phyloP scores from a whole-genome alignment of 2,113 vertebrate species.

The Psittacula cyanocephala region DNA sequence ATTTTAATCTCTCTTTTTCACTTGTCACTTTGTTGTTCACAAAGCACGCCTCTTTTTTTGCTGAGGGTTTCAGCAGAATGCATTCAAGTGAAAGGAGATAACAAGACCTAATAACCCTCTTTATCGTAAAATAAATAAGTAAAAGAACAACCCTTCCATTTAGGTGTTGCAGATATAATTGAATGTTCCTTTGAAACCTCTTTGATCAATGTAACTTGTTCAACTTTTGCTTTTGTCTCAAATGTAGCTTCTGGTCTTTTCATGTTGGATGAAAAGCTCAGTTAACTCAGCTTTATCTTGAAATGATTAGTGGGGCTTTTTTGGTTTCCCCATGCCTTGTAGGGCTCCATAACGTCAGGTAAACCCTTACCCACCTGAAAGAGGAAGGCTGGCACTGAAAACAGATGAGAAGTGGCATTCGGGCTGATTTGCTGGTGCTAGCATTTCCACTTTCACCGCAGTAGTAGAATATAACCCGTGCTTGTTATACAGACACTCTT shows the following conservation, averaged over 20 bases:
- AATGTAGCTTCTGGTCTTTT: conserved; percentile 47
- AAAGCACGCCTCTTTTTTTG: conserved; percentile 11
- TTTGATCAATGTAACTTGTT: conserved; percentile 49
- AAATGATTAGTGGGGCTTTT: not conserved
- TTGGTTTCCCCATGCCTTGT: not conserved
- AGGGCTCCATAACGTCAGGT: not conserved
- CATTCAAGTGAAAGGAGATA: conserved; percentile 37
- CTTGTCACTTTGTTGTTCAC: conserved; percentile 57
- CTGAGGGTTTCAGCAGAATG: conserved; percentile 44
- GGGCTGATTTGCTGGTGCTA: not conserved
- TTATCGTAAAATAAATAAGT: conserved; percentile 28
- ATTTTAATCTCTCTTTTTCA: conserved; percentile 65
- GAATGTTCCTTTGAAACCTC: conserved; percentile 27
- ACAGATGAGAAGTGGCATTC: not conserved
- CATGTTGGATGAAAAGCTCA: not conserved
- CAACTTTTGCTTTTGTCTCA: conserved; percentile 55
- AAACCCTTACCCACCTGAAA: not conserved
- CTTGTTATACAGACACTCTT: not conserved
- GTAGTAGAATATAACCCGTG: fast-evolving
- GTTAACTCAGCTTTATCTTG: not conserved
- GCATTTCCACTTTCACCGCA: not conserved
- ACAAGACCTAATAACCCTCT: conserved; percentile 49
- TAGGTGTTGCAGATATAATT: conserved; percentile 47
- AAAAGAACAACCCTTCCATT: conserved; percentile 36
- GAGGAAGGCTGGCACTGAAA: not conserved